These are phyloP conservation scores for Edolisoma coerulescens DNA, from an alignment of 2,113 vertebrate genomes.

Conservation along the genomic window DNA sequence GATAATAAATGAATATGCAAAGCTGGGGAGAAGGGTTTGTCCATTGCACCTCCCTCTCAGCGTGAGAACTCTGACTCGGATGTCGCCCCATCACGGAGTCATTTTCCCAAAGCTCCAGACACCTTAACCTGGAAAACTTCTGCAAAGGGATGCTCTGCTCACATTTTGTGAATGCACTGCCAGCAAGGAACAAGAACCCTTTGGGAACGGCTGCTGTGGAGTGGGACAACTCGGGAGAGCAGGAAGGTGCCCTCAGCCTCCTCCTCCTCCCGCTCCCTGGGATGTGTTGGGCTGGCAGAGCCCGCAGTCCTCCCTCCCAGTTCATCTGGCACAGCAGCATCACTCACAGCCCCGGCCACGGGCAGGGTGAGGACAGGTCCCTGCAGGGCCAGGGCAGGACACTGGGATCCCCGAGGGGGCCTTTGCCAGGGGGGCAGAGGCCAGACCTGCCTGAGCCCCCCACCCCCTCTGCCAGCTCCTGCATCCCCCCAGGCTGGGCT, in stretches of 20 bases:
- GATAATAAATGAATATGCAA: background rate
- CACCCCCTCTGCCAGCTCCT: background rate
- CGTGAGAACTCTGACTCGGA: background rate
- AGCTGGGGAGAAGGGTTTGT: background rate
- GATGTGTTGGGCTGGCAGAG: background rate
- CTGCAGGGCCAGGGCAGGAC: background rate
- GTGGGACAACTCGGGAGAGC: rapidly evolving
- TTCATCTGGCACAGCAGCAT: background rate
- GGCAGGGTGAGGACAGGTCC: background rate
- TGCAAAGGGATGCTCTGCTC: background rate
- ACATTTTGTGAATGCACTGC: background rate
- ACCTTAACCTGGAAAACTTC: background rate
- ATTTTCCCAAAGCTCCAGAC: background rate
- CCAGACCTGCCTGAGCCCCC: background rate
- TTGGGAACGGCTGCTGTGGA: background rate
- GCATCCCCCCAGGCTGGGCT: background rate
- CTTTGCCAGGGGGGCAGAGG: background rate
- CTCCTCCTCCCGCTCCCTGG: background rate
- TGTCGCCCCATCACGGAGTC: rapidly evolving
- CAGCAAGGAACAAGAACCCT: background rate
- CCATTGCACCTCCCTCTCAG: background rate
- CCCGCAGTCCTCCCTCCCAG: no score
- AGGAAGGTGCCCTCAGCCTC: background rate
- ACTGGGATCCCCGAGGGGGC: rapidly evolving
- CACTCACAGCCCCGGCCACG: rapidly evolving